A percentile compares a stretch with the other conserved stretches of the same genome.
Conservation (phyloP, 2,113 vertebrate genomes). For the Casuarius casuarius region DNA sequence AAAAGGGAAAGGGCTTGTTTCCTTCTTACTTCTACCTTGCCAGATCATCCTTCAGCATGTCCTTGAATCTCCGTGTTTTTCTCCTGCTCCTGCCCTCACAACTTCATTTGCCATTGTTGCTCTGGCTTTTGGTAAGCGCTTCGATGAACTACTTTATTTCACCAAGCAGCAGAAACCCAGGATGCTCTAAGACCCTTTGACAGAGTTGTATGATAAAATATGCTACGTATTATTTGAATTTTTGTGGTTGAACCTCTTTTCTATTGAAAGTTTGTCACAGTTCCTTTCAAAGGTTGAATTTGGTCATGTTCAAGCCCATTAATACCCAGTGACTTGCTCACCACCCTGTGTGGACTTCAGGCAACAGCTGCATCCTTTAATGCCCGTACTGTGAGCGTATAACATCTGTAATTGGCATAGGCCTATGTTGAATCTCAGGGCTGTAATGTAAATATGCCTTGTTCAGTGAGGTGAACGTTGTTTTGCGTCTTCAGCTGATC, state of each 20-base stretch:
- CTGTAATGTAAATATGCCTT: neutral
- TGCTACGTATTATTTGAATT: neutral
- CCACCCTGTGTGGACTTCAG: neutral
- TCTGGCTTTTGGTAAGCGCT: neutral
- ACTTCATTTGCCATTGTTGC: neutral
- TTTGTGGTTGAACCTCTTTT: neutral
- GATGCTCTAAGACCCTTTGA: neutral
- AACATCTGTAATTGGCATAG: neutral
- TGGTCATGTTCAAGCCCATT: neutral
- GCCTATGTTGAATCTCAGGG: neutral
- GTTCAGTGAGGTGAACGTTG: accelerated
- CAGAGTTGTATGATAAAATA: neutral
- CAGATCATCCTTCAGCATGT: neutral
- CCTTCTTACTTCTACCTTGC: neutral
- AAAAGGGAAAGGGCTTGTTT: neutral
- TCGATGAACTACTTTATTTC: neutral
- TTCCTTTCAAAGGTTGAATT: neutral
- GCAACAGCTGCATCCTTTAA: neutral
- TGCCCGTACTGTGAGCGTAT: neutral
- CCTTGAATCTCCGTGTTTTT: neutral
- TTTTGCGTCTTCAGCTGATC: neutral
- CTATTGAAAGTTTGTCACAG: neutral
- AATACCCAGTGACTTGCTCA: neutral
- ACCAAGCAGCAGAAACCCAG: neutral
- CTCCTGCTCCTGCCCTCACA: neutral